phyloP scores from a whole-genome alignment of 2,888 invertebrate species.

The Crematogaster levior region DNA sequence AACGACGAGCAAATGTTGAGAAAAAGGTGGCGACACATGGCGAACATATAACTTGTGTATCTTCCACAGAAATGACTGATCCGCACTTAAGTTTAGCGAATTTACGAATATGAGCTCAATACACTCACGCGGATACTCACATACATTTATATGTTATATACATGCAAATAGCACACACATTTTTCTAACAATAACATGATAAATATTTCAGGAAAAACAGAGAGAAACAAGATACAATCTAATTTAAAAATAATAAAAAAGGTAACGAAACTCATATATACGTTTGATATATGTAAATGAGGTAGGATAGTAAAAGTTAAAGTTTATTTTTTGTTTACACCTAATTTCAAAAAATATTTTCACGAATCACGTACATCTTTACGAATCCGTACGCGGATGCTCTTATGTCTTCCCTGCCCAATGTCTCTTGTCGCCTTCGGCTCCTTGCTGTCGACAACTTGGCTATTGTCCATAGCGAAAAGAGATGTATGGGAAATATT shows the following conservation, averaged over 20 bases:
- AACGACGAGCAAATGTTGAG: conserved; percentile 47
- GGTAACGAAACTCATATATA: neutral
- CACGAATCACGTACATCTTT: conserved; percentile 1
- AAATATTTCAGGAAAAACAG: neutral
- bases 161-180: neutral
- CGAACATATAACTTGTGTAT: conserved; percentile 61
- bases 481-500: conserved; percentile 42
- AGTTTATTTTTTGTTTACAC: neutral
- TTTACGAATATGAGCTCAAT: neutral
- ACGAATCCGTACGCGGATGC: neutral
- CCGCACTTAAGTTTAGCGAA: neutral
- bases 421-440: neutral
- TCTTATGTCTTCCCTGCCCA: conserved; percentile 17
- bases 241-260: neutral
- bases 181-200: neutral
- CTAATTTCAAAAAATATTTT: neutral
- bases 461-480: conserved; percentile 60
- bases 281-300: neutral
- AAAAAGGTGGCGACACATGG: conserved; percentile 63
- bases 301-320: neutral
- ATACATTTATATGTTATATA: neutral
- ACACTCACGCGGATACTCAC: neutral
- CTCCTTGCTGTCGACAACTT: conserved; percentile 41
- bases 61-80: conserved; percentile 12
- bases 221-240: neutral